Conservation (phyloP, 2,113 vertebrate species). For the Indicator maculatus region DNA sequence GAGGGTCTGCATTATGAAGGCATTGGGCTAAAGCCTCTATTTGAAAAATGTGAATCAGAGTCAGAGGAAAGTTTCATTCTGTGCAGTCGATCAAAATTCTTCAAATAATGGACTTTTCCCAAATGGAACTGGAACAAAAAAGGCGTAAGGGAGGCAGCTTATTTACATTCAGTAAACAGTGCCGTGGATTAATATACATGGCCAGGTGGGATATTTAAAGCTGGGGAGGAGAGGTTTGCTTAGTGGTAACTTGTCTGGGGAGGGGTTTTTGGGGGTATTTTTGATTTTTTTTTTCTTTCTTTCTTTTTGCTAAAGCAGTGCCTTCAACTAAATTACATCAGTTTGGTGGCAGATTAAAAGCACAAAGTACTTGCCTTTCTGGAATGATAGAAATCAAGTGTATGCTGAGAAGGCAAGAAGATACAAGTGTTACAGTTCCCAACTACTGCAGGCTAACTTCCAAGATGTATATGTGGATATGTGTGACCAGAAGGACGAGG, state of each 20-base stretch:
- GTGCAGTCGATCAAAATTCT: neutral
- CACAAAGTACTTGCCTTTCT: neutral
- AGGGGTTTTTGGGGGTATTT: neutral
- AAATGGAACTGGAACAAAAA: neutral
- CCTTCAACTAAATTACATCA: neutral
- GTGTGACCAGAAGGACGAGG: too few relatives aligned
- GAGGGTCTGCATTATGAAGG: neutral
- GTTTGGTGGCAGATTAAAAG: neutral
- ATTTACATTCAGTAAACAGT: neutral
- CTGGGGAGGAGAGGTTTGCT: neutral
- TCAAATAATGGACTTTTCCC: neutral
- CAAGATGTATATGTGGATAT: accelerated
- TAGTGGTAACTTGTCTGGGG: neutral
- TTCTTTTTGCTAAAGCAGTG: neutral
- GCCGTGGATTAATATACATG: neutral
- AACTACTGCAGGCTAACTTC: neutral
- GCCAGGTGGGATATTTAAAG: neutral
- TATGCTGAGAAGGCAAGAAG: neutral
- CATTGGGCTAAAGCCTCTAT: neutral
- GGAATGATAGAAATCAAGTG: neutral
- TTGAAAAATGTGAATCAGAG: neutral
- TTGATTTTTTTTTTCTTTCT: neutral
- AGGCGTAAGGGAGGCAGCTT: neutral
- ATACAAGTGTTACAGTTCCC: neutral
- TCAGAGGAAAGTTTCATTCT: neutral